These are phyloP conservation scores for Caretta caretta DNA, from an alignment of 2,113 vertebrate genomes.

Conservation along the genomic window DNA sequence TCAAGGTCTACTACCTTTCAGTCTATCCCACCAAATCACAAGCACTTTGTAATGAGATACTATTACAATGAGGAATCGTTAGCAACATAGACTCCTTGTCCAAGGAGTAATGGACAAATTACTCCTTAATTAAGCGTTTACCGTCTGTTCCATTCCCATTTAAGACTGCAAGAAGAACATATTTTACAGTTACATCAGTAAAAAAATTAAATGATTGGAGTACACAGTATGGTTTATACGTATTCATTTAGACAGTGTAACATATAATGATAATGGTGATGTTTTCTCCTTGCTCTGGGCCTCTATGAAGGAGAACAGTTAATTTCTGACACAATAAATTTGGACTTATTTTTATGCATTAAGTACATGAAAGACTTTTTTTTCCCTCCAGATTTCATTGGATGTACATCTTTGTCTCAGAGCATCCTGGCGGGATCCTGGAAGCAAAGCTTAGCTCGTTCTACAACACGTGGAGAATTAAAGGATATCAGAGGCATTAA, in stretches of 20 bases:
- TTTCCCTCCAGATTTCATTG: slow-evolving; percentile 57
- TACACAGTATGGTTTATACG: slow-evolving; percentile 47
- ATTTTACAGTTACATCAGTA: slow-evolving; percentile 72
- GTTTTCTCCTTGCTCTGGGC: slow-evolving; percentile 65
- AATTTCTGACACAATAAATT: slow-evolving; percentile 69
- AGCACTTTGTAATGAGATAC: slow-evolving; percentile 52
- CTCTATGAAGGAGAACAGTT: slow-evolving; percentile 65
- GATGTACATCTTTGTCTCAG: slow-evolving; percentile 51
- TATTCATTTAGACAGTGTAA: slow-evolving; percentile 62
- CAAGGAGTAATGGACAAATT: slow-evolving; percentile 69
- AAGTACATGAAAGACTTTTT: slow-evolving; percentile 62
- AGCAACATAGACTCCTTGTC: slow-evolving; percentile 55
- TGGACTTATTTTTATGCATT: slow-evolving; percentile 72
- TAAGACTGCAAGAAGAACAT: slow-evolving; percentile 66
- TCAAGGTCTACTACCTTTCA: slow-evolving; percentile 61
- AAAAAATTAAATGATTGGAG: slow-evolving; percentile 68
- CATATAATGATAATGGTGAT: slow-evolving; percentile 58
- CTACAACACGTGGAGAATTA: slow-evolving; percentile 68
- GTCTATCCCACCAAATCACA: slow-evolving; percentile 38
- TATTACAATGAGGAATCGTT: slow-evolving; percentile 60
- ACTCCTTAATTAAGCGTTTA: slow-evolving; percentile 66
- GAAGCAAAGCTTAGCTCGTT: slow-evolving; percentile 74
- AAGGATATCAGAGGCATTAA: slow-evolving; percentile 69
- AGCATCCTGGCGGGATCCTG: slow-evolving; percentile 74
- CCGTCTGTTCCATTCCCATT: slow-evolving; percentile 75